Evolutionary conservation across 2,797 vertebrate genomes (phyloP), one percentile per base, ranked within the genome.

Genomic region (Pelobates cultripes): DNA sequence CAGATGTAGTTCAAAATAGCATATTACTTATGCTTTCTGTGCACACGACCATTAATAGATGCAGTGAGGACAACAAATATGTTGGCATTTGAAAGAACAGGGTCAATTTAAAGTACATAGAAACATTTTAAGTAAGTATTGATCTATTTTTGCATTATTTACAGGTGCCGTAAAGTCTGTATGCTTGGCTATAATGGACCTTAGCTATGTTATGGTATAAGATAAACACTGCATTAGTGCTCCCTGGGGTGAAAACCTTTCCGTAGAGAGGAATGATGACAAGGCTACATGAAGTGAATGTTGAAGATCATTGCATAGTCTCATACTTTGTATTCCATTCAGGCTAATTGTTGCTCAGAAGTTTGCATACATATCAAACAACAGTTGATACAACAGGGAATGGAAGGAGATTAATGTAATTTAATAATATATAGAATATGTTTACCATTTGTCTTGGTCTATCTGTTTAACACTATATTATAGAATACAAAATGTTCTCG

Each of bases 101-200:
- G 42, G 8, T 87, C 74, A 5, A 0, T 82, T 44, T 85, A 73
- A 86, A 83, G 77, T 84, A 79, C 75, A 80, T 13, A 78, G 72
- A 81, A 86, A 81, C 79, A 88, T 75, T 85, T 87, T 81, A 87
- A 81, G 89, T 88, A 84, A 83, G 44, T 85, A 89, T 86, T 89
- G 86, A 90, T 86, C 83, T 88, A 82, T 85, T 90, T 90, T 86
- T 90, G 73, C 72, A 87, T 89, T 90, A 88, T 85, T 90, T 90
- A 88, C 85, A 80, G 86, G 90, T 89, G 81, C 74, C 85, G 79
- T 87, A 85, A 77, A 85, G 73, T 86, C 75, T 80, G 47, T 78
- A 72, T 79, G 64, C 63, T 79, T 75, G 75, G 45, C 86, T 89
- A 85, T 86, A 86, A 86, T 87, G 83, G 86, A 86, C 78, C 70